Percentiles rank a stretch among this genome's conserved stretches.
phyloP scores from a whole-genome alignment of 64 coral and sea anemone genomes.

The Dendrophyllia cribrosa region DNA sequence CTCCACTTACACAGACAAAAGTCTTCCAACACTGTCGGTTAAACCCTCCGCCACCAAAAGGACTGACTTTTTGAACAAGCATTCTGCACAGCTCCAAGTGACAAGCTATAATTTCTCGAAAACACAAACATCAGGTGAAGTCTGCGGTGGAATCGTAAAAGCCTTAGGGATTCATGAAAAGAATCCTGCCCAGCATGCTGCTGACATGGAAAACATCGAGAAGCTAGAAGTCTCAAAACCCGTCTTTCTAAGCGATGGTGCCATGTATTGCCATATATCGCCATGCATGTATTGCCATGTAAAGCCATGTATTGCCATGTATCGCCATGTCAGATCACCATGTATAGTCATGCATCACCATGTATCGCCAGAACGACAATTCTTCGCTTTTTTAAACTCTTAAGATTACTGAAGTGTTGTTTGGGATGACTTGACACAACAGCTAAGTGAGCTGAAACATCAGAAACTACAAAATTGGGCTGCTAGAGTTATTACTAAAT shows the following conservation, averaged over 20 bases:
- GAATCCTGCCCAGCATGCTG: slow-evolving; percentile 59
- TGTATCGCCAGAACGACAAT: too few relatives aligned
- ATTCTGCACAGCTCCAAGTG: slow-evolving; percentile 51
- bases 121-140: slow-evolving; percentile 51
- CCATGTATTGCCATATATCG: too few relatives aligned
- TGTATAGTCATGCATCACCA: too few relatives aligned
- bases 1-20: slow-evolving; percentile 72
- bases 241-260: slow-evolving; percentile 37
- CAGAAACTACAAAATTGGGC: too few relatives aligned
- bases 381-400: too few relatives aligned
- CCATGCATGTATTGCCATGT: too few relatives aligned
- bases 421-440: too few relatives aligned
- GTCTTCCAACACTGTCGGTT: slow-evolving; percentile 28
- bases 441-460: too few relatives aligned
- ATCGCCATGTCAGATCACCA: too few relatives aligned
- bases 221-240: slow-evolving; percentile 10
- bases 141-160: slow-evolving; percentile 50
- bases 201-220: slow-evolving; percentile 34
- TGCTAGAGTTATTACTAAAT: too few relatives aligned
- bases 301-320: too few relatives aligned
- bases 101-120: slow-evolving; percentile 62
- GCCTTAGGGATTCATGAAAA: slow-evolving; percentile 47
- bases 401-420: too few relatives aligned
- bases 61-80: slow-evolving; percentile 69
- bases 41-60: slow-evolving; percentile 12